These are phyloP conservation scores for Silurus meridionalis DNA, from an alignment of 2,113 vertebrate genomes.

Conservation along the genomic window DNA sequence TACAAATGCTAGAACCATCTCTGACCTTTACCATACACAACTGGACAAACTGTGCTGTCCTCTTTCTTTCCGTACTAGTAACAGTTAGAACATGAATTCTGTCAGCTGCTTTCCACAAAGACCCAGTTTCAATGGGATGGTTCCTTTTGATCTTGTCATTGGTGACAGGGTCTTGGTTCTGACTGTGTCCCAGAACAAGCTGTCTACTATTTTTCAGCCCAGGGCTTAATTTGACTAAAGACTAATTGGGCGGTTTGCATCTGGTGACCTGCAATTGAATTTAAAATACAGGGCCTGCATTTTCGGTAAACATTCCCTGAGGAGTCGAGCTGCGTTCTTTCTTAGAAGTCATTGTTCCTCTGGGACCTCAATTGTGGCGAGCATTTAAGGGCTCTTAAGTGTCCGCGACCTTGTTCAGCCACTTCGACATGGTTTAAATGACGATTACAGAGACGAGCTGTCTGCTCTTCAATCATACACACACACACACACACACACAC, in stretches of 20 bases:
- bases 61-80: neutral
- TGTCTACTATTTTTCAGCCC: neutral
- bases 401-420: constrained; percentile 36
- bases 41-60: neutral
- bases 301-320: constrained; percentile 10
- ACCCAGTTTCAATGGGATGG: neutral
- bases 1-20: neutral
- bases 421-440: neutral
- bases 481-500: neutral
- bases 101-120: neutral
- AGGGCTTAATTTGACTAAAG: neutral
- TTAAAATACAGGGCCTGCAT: neutral
- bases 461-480: neutral
- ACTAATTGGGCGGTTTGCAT: constrained; percentile 16
- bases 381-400: constrained; percentile 14
- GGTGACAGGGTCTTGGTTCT: neutral
- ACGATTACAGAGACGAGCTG: constrained; percentile 24
- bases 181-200: neutral
- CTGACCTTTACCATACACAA: neutral
- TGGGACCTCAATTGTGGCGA: constrained; percentile 32
- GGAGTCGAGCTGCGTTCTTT: neutral
- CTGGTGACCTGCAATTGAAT: neutral
- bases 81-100: neutral
- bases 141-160: constrained; percentile 4
- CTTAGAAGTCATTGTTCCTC: constrained; percentile 13